Base-by-base conservation (phyloP, 2,113 vertebrate genomes). In the Emydura subglobosa region DNA sequence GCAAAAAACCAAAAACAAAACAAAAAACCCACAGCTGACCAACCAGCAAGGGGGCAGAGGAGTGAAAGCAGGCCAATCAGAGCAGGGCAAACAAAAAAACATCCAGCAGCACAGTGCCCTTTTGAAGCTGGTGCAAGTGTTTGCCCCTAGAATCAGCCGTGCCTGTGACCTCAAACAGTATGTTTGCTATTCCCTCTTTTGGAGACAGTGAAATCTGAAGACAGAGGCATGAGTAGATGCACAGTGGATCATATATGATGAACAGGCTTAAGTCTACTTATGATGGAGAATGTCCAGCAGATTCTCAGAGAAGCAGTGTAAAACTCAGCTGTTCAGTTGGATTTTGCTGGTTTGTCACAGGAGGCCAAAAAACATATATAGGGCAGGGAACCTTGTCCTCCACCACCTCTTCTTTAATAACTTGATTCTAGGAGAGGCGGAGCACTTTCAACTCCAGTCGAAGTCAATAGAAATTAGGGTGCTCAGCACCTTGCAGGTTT, bases 401-500 rank as follows among this genome's bases (percentile, higher is more conserved):
- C 21, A n/a, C n/a, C n/a, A 39, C 5, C 82, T 85, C 53, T 21
- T 10, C 22, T 24, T 39, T 5, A 78, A 92, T 1, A 9, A 90
- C 90, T 84, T 89, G 27, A 86, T 51, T 7, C 31, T 1, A 1
- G 16, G 6, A 89, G 5, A 7, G 86, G 9, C 7, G 6, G 27
- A 79, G 16, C 1, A 44, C 49, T 13, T 80, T 49, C 55, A 22
- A 9, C 0, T n/a, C 27, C 34, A 86, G 47, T n/a, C 10, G 11
- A 29, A 17, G 29, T 24, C 25, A 19, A 42, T 2, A 25, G 57
- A 72, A 8, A 4, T 4, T 44, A 27, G 44, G 21, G 17, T 47
- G 34, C 13, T 42, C 42, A 47, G 12, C 7, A 17, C 10, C 2
- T 78, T 0, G 7, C 7, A 81, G 0, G 0, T 1, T 22, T 42